Conservation (phyloP, 2,888 invertebrate genomes). For the Laothoe populi region DNA sequence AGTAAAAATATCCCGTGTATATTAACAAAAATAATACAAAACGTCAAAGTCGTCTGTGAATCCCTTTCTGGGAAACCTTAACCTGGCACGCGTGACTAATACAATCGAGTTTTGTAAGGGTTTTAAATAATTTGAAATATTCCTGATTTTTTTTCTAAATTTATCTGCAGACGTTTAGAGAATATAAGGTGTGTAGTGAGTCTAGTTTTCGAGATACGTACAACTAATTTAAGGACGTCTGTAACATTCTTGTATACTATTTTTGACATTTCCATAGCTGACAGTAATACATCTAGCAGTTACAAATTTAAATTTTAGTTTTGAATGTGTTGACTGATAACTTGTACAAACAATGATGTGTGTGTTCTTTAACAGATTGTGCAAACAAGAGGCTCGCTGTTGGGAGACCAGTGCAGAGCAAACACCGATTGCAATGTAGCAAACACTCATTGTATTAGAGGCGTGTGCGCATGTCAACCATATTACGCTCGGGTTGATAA, state of each 20-base stretch:
- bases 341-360: conserved; percentile 13
- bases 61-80: conserved; percentile 25
- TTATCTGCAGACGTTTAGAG: neutral
- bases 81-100: conserved; percentile 9
- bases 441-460: conserved; percentile 87
- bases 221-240: no score
- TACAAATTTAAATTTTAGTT: neutral
- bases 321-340: neutral
- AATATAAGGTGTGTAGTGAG: neutral
- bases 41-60: conserved; percentile 4
- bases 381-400: conserved; percentile 57
- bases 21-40: conserved; percentile 52
- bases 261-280: neutral
- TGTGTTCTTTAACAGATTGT: conserved; percentile 56
- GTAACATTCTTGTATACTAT: no score
- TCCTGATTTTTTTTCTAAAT: neutral
- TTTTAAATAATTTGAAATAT: neutral
- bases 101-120: neutral
- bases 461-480: conserved; percentile 92
- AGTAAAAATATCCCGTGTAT: conserved; percentile 56
- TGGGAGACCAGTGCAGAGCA: conserved; percentile 87
- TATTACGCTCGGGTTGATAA: conserved; percentile 92
- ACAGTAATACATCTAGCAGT: no score
- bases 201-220: no score
- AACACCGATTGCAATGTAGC: conserved; percentile 87